phyloP scores from a whole-genome alignment of 2,113 vertebrate genomes.

The Thamnaconus septentrionalis region DNA sequence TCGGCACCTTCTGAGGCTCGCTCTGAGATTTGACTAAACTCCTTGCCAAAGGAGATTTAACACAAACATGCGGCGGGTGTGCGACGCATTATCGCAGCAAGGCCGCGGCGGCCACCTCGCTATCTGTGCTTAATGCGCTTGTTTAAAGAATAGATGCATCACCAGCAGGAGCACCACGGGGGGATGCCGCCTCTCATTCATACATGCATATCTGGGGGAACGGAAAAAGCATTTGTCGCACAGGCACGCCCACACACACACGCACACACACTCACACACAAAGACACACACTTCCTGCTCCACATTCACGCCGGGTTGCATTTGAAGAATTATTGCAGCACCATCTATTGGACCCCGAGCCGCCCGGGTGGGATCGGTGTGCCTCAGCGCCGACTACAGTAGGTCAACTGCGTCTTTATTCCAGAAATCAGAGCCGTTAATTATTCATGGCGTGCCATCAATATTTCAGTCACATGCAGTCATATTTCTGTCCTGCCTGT shows the following conservation, averaged over 20 bases:
- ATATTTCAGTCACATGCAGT: slow-evolving; percentile 73
- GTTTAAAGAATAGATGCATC: slow-evolving; percentile 45
- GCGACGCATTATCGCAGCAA: too few relatives aligned
- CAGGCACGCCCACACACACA: neutral
- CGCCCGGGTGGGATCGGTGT: slow-evolving; percentile 5
- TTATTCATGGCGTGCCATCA: slow-evolving; percentile 60
- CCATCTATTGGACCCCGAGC: slow-evolving; percentile 5
- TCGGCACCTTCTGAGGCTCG: too few relatives aligned
- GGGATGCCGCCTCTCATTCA: slow-evolving; percentile 31
- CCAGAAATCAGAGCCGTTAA: slow-evolving; percentile 66
- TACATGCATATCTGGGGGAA: slow-evolving; percentile 35
- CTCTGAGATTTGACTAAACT: too few relatives aligned
- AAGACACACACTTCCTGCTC: neutral
- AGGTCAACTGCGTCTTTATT: slow-evolving; percentile 75
- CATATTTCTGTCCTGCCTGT: slow-evolving; percentile 74
- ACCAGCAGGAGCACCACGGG: slow-evolving; percentile 3
- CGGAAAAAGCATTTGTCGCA: slow-evolving; percentile 18
- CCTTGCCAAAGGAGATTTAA: too few relatives aligned
- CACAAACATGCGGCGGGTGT: too few relatives aligned
- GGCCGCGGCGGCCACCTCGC: slow-evolving; percentile 11
- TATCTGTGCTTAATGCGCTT: slow-evolving; percentile 21
- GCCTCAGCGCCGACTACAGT: slow-evolving; percentile 56
- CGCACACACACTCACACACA: too few relatives aligned
- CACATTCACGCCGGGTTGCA: neutral
- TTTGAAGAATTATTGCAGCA: slow-evolving; percentile 4